Evolutionary conservation across 1,140 invertebrate species (phyloP), one percentile per base, ranked within the genome.

Genomic region (Trichoplusia ni): DNA sequence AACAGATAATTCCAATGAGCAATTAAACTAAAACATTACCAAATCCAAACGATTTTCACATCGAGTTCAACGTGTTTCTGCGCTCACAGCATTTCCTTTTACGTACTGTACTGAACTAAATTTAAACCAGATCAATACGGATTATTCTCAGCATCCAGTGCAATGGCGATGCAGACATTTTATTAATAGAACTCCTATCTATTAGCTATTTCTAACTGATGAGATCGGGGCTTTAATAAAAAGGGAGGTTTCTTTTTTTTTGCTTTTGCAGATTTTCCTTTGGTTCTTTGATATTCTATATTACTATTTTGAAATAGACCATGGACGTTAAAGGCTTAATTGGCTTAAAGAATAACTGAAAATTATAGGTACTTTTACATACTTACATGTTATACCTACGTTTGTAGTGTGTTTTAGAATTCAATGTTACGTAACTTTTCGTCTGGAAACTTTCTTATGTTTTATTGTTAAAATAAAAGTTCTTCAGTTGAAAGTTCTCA

Each of bases 41-140:
- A 9, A 18, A 6, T 29, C 53, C 38, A 29, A 58, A 58, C 38
- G 38, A 31, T 58, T 58, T 42, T 44, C 53, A 23, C 37, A 29
- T 37, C 25, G 37, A 18, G 8, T 16, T 40, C 31, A 11, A 44
- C 18, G 59, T 49, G 40, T 46, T 40, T 35, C 33, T 14, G 25
- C 14, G 38, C 51, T 49, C 54, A 46, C 49, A 56, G 38, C 42
- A 37, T 71, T 51, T 49, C 31, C 53, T 65, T 64, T 46, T 59
- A 67, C 60, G 53, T 51, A 47, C 68, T 42, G 60, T 51, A 64
- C 72, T 64, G 70, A 66, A 72, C 80, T 84, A 88, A 84, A 88
- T 81, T 82, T 89, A 85, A 82, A 80, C 79, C 80, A 81, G 79
- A 90, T 90, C 87, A 76, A 89, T 88, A 85, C 76, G 71, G 75